Evolutionary conservation across 2,797 vertebrate genomes (phyloP), one percentile per base, ranked within the genome.

Genomic region (Lagorchestes hirsutus): DNA sequence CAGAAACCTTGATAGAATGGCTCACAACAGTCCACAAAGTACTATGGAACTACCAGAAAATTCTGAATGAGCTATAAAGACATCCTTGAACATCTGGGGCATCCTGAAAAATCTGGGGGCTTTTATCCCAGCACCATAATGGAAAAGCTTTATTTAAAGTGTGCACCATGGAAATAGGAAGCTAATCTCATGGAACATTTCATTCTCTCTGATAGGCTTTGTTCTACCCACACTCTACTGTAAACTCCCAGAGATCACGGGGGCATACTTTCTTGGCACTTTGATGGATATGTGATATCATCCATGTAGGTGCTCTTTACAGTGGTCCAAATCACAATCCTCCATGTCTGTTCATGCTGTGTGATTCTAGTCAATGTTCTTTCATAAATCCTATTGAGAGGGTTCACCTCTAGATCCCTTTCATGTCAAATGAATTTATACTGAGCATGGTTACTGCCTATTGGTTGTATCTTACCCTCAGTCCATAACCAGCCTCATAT

Each of bases 151-250:
- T 95, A 55, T 5, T 94, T 92, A 87, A 9, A 34, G 18, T 92
- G 50, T 34, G 91, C 54, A 94, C 14, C 40, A 54, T 93, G 90
- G 55, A 91, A 92, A 90, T 54, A 96, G 34, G 27, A 54, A 95
- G n/a, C 22, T 22, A 55, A 90, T 95, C 74, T 55, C 54, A 96
- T 91, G 28, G 57, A 13, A 93, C 54, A 50, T 96, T 96, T 94
- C 11, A 62, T 74, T 96, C 96, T 96, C 57, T 74, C 91, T 34
- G 62, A 62, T 34, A 10, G 50, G 94, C 62, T 24, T n/a, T 6
- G 74, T 87, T 87, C 74, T 87, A 50, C 40, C 9, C 40, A 46
- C 9, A 12, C 9, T 87, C 40, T 46, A 50, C 74, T 87, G 8
- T 87, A 87, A 27, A 50, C 40, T 87, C 74, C 40, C 74, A 50